Conservation (phyloP, 2,797 vertebrate species). For the Acridotheres tristis region DNA sequence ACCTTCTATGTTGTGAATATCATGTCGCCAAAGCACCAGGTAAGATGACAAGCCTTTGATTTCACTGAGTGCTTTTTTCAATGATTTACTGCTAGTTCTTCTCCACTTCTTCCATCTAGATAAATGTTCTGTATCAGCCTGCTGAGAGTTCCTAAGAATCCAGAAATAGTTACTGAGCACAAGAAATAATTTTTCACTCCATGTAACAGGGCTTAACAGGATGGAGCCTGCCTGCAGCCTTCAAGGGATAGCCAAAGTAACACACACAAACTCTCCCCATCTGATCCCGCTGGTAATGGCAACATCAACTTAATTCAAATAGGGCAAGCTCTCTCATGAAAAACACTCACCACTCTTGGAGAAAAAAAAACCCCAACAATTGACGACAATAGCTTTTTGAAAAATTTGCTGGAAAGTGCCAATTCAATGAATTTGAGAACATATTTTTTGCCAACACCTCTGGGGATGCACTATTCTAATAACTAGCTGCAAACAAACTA, state of each 20-base stretch:
- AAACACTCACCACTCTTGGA: neutral
- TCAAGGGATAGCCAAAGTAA: neutral
- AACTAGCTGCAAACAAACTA: neutral
- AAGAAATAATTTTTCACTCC: neutral
- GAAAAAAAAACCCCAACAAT: neutral
- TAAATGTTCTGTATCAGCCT: constrained; percentile 43
- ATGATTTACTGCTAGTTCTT: constrained; percentile 70
- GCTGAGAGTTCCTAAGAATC: constrained; percentile 61
- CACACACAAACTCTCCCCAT: neutral
- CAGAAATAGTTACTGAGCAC: neutral
- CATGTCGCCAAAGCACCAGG: constrained; percentile 87
- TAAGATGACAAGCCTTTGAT: constrained; percentile 68
- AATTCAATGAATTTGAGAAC: neutral
- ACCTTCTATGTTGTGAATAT: constrained; percentile 92
- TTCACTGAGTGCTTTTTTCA: constrained; percentile 78
- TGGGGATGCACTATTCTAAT: neutral
- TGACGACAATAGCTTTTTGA: neutral
- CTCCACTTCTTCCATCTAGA: constrained; percentile 82
- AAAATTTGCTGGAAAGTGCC: neutral
- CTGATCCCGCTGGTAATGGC: neutral
- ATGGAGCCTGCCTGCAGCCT: neutral
- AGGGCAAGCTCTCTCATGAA: neutral
- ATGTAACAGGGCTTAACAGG: neutral
- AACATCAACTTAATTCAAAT: neutral
- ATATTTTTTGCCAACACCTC: neutral